Base-by-base conservation (phyloP, 1,140 invertebrate species). In the Dreissena rostriformis region DNA sequence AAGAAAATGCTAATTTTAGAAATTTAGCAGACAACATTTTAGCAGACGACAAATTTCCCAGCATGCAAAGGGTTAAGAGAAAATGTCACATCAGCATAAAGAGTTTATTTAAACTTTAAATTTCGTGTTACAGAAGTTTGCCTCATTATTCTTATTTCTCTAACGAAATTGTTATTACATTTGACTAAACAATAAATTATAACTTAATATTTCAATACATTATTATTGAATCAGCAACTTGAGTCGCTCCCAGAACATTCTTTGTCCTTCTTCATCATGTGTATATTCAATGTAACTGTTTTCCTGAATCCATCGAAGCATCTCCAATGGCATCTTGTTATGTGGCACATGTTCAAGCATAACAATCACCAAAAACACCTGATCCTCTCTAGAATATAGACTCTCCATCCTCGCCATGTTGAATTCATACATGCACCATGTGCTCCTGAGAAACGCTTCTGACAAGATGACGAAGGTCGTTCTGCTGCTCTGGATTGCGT, bases 401-500 rank as follows among this genome's bases (percentile, higher is more conserved):
- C 72, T 68, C 51, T 83, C 72, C 81, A 83, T 75, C 70, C 81
- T 67, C 22, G 73, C 81, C 72, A 83, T 83, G 39, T 83, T 73
- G n/a, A 83, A 76, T 65, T 83, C 81, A 55, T 76, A 96, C 55
- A 94, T 86, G 88, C 96, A 96, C 96, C 96, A 96, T 29, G 95
- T 94, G 22, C 95, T 96, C 79, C 94, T 94, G 0, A 95, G 93
- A 90, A 96, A 96, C 66, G 93, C 93, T 85, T 95, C 94, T 76
- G 95, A 95, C 52, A 96, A 93, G 15, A 96, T 90, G 53, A 96
- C 91, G 53, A 96, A 90, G 17, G 95, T 95, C 90, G 95, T 95
- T 65, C 95, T 94, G 88, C 95, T 96, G 65, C 94, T 92, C 24
- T 94, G 93, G 66, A 96, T 94, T 84, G 95, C 94, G 67, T 93